Base-by-base conservation (phyloP, 2,888 invertebrate genomes). In the Ganaspis brasiliensis region DNA sequence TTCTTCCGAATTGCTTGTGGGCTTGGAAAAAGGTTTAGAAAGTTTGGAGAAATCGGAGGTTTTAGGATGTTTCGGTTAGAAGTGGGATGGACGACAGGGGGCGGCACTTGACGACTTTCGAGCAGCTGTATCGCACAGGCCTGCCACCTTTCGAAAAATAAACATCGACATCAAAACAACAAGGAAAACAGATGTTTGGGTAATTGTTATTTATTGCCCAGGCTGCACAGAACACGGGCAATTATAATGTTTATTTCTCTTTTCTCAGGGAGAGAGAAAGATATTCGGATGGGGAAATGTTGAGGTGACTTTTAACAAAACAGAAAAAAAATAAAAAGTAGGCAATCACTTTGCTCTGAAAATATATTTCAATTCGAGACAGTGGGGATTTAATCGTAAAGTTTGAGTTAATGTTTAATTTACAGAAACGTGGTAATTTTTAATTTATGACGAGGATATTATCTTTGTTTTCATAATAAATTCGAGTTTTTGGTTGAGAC, bases 61-160 rank as follows among this genome's bases (percentile, higher is more conserved):
- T 52, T 52, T 19, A 6, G 16, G 9, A 40, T 40, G 40, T 52
- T 52, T 52, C 2, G 45, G 9, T 45, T 40, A 40, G 67, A 45
- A 24, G 1, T 21, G 10, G n/a, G 14, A 67, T 24, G 1, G 24
- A 21, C n/a, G n/a, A 26, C n/a, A 49, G 67, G 45, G 40, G 1
- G 67, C 67, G 45, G 67, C 67, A 67, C 67, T 19, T 19, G 9
- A 5, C 19, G 49, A 49, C 16, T n/a, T 2, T 6, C 16, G 9
- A 67, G 67, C 67, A 45, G 67, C 67, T 67, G 67, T 67, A 9
- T 24, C 40, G 37, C 19, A 12, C 45, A 67, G 26, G 26, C n/a
- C 2, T 12, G n/a, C 45, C 67, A 67, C 21, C 2, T n/a, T 45
- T 67, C 8, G 14, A 45, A 49, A 26, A 67, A 14, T 9, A 45